A percentile compares a stretch with the other conserved stretches of the same genome.
Evolutionary conservation across 2,888 invertebrate species (phyloP).

Genomic region (Epinotia bilunana): DNA sequence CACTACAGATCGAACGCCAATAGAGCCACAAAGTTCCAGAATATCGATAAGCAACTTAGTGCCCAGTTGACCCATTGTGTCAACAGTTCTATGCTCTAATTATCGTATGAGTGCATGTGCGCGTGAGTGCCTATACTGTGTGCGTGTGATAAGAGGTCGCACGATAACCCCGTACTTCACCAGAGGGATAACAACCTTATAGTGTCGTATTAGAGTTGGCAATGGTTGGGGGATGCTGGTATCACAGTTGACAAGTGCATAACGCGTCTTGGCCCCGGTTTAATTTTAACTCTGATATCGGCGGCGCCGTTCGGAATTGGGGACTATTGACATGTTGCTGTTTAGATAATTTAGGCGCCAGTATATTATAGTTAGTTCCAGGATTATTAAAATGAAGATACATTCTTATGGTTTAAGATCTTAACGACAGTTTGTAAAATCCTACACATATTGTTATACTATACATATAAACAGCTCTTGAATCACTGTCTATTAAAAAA

Average conservation of each 20-base stretch:
- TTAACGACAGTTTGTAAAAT: no score
- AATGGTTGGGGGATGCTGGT: background rate
- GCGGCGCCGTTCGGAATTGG: slow-evolving; percentile 12
- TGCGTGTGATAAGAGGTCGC: slow-evolving; percentile 38
- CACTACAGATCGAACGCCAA: background rate
- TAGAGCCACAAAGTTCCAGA: slow-evolving; percentile 5
- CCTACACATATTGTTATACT: no score
- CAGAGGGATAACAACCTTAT: background rate
- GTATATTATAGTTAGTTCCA: background rate
- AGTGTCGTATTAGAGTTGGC: background rate
- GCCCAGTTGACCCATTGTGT: slow-evolving; percentile 12
- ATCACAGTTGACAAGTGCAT: slow-evolving; percentile 38
- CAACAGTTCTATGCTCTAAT: slow-evolving; percentile 37
- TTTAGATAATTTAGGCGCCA: background rate
- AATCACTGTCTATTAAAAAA: no score
- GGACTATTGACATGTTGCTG: slow-evolving; percentile 11
- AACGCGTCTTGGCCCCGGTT: slow-evolving; percentile 24
- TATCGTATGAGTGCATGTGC: slow-evolving; percentile 19
- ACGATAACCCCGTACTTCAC: slow-evolving; percentile 26
- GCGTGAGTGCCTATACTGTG: slow-evolving; percentile 8
- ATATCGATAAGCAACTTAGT: slow-evolving; percentile 16
- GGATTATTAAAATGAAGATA: background rate
- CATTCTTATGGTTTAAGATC: background rate
- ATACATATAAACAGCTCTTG: no score
- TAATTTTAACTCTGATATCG: slow-evolving; percentile 26